Percentiles rank a stretch among this genome's conserved stretches.
These are phyloP conservation scores for Cladopsammia gracilis DNA, from an alignment of 64 coral and sea anemone species.

Conservation along the genomic window DNA sequence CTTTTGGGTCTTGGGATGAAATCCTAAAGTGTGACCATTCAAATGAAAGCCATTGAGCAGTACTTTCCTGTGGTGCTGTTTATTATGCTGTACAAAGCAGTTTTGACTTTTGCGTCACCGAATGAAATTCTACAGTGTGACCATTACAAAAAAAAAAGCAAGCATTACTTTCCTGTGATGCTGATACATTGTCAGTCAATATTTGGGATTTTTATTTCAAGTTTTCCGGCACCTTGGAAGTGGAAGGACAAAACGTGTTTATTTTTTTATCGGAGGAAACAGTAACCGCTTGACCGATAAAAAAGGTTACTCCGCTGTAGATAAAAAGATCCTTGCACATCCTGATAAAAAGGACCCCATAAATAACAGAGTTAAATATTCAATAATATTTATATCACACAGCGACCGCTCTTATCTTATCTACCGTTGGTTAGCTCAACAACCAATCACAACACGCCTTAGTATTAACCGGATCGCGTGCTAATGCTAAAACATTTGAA, in stretches of 20 bases:
- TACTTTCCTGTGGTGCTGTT: too few species aligned
- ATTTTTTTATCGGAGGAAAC: constrained; percentile 15
- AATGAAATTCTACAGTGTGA: too few species aligned
- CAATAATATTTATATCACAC: constrained; percentile 10
- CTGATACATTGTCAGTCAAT: too few species aligned
- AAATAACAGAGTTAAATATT: not conserved
- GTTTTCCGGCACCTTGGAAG: too few species aligned
- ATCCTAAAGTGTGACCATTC: too few species aligned
- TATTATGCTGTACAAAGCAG: too few species aligned
- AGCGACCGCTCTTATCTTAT: constrained; percentile 6
- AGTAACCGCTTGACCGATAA: constrained; percentile 8
- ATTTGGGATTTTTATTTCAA: too few species aligned
- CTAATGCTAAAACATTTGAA: constrained; percentile 25
- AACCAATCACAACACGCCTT: not conserved
- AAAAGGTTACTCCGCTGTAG: constrained; percentile 5
- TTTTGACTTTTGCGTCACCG: too few species aligned
- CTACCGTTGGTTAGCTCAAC: constrained; percentile 7
- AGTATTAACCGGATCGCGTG: not conserved
- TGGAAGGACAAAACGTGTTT: not conserved
- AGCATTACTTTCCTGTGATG: too few species aligned
- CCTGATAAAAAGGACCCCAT: not conserved
- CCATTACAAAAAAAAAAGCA: too few species aligned
- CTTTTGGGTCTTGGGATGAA: too few species aligned
- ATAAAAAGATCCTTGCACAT: constrained; percentile 10
- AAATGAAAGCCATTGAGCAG: too few species aligned